phyloP scores from a whole-genome alignment of 2,113 vertebrate species.

The Okapia johnstoni region DNA sequence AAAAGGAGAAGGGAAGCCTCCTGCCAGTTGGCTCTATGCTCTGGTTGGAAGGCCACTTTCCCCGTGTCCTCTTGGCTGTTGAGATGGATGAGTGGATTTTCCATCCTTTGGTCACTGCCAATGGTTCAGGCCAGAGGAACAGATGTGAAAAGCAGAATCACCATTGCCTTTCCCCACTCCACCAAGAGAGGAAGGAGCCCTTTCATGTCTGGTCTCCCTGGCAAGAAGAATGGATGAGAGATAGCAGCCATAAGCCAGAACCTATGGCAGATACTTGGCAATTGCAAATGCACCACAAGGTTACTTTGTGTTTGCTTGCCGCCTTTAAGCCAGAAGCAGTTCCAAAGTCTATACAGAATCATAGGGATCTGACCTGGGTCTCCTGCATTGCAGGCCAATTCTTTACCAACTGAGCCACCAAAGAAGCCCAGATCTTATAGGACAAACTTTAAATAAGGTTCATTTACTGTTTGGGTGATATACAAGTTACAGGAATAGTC shows the following conservation, averaged over 20 bases:
- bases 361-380: neutral
- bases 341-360: neutral
- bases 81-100: neutral
- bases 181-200: neutral
- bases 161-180: neutral
- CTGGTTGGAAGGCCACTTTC: neutral
- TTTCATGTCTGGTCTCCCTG: neutral
- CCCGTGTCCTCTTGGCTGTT: neutral
- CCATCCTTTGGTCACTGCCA: slow-evolving; percentile 1
- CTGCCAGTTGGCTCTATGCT: neutral
- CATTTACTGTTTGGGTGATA: neutral
- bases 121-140: neutral
- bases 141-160: slow-evolving; percentile 9
- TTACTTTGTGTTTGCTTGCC: neutral
- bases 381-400: neutral
- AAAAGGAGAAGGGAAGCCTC: neutral
- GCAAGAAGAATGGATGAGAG: neutral
- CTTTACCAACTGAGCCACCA: neutral
- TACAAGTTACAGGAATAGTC: neutral
- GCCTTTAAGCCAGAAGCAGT: neutral
- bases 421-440: neutral
- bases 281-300: neutral
- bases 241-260: neutral
- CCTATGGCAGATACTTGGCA: neutral
- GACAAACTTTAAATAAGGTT: neutral